Evolutionary conservation across 2,888 invertebrate species (phyloP), one percentile per base, ranked within the genome.

Genomic region (Pheosia gnoma): DNA sequence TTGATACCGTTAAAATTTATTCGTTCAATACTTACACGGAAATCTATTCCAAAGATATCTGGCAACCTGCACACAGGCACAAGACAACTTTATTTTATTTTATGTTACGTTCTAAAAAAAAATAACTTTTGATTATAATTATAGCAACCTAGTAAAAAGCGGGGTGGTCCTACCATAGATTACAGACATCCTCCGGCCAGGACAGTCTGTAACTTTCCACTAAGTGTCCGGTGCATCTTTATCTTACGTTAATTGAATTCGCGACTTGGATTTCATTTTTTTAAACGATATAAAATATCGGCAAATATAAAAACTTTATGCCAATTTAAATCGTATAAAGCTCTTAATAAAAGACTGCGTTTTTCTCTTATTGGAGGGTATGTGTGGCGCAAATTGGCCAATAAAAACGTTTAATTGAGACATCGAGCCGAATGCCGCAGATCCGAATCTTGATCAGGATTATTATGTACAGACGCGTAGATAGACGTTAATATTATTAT

Each of bases 361-460:
- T 78, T 77, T 71, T 67, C 69, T 71, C 61, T 66, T 45, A 38
- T 61, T 45, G 51, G 63, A 59, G 45, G 60, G 11, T 54, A 11
- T 41, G 37, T 54, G 52, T 36, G 63, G 64, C 68, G 81, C 82
- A 81, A 89, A 89, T 88, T 88, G 86, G 79, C 79, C 87, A 84
- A 84, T 87, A 85, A 87, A 75, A 83, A 75, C 71, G 59, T 78
- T 84, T 90, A 91, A 91, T 91, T 90, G 88, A 91, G 91, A 89
- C 86, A 88, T 87, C 76, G 74, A 80, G 80, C 72, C 77, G 79
- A 79, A 78, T 82, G 81, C 73, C 68, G 78, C 70, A 81, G 84
- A 87, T 87, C 78, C 76, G 74, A 79, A 87, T 88, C 88, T 78
- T 68, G 71, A 77, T 77, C 67, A 70, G 53, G 53, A 55, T 10